Base-by-base conservation (phyloP, 2,113 vertebrate species). In the Psittacus erithacus region DNA sequence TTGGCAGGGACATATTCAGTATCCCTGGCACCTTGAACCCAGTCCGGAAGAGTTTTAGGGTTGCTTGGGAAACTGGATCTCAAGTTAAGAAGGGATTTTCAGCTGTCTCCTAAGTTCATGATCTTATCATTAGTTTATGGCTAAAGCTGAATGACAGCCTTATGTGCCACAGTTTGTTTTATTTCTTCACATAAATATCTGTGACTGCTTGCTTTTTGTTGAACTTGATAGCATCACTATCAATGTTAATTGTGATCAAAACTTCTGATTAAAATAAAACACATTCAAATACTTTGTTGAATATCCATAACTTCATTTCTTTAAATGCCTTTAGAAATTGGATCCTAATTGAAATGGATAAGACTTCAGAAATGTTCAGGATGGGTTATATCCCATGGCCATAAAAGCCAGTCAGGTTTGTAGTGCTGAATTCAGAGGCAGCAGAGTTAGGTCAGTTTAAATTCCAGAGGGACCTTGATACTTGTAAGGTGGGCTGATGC, bases 41-140 rank as follows among this genome's bases (percentile, higher is more conserved):
- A 18, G 35, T 29, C 57, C 88, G 75, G 78, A 65, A 62, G 60
- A 29, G n/a, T 78, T 85, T 59, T 24, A 55, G 35, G 62, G 64
- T 90, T 75, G 27, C n/a, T 59, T 90, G 74, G 82, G 52, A 92
- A 92, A 62, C 43, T 52, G 39, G 8, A 47, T 82, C 82, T 90
- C 33, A 18, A 13, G 27, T 88, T 67, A 28, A 55, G 39, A 35
- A 64, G 25, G 20, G 39, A 44, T 85, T 73, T 90, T 49, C 57
- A 43, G 10, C 39, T 5, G 0, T 38, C 50, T 63, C 25, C 28
- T 15, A 27, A 60, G 2, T 85, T 90, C 24, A 12, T 27, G 16
- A 44, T 85, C 35, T 82, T 33, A 71, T 82, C 6, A 23, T 67
- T 70, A 60, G 13, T 50, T 82, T 24, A 17, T 44, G 29, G 39